A percentile compares a stretch with the other conserved stretches of the same genome.
phyloP scores from a whole-genome alignment of 1,140 invertebrate genomes.

The Lepidostoma basale region DNA sequence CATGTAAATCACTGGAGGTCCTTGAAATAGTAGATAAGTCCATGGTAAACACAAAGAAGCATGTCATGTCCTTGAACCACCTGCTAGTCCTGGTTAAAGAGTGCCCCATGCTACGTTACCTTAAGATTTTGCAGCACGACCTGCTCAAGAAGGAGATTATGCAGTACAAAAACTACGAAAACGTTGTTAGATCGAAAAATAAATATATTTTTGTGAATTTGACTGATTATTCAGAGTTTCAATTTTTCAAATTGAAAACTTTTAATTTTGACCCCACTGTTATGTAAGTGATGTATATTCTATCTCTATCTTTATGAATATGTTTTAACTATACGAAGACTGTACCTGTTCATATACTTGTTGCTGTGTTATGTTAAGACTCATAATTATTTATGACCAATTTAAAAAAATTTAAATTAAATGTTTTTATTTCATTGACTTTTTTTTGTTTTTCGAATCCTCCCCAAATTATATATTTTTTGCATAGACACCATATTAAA shows the following conservation, averaged over 20 bases:
- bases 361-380: conserved; percentile 12
- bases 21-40: conserved; percentile 2
- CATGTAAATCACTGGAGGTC: background rate
- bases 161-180: conserved; percentile 9
- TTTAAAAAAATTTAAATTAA: conserved; percentile 10
- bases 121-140: background rate
- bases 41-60: background rate
- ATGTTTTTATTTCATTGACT: background rate
- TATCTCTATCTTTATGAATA: background rate
- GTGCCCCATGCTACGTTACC: background rate
- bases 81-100: background rate
- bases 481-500: too few relatives aligned
- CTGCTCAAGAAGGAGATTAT: background rate
- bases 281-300: conserved; percentile 2
- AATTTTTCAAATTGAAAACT: background rate
- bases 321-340: background rate
- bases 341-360: background rate
- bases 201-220: conserved; percentile 9
- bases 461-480: too few relatives aligned
- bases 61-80: background rate
- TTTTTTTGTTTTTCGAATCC: background rate
- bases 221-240: background rate
- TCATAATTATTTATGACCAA: background rate
- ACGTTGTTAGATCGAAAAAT: conserved; percentile 7
- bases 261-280: background rate